Base-by-base conservation (phyloP, 2,888 invertebrate genomes). In the Drosophila kambysellisi region DNA sequence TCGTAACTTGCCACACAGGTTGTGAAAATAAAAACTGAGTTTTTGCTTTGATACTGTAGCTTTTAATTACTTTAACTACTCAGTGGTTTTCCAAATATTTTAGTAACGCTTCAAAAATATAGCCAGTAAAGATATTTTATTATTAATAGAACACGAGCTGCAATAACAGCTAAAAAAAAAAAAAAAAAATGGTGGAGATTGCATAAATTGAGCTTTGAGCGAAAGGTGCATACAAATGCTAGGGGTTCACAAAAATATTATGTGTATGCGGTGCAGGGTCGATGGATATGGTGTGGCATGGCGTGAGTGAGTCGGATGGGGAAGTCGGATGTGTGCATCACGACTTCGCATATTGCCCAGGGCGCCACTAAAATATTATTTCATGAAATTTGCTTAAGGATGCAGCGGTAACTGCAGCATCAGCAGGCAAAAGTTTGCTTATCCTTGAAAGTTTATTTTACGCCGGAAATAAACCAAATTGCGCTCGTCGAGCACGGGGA, bases 401-500 rank as follows among this genome's bases (percentile, higher is more conserved):
- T 84, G 89, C 79, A 76, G 74, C 82, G 52, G 54, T 37, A 65
- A 63, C 61, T 52, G 59, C 74, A 68, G 48, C 60, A 46, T 69
- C 73, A 56, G 33, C 53, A 61, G 70, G 76, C 83, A 84, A 87
- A 88, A 89, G 83, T 88, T 88, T 88, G 81, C 82, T 87, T 89
- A 88, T 87, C 89, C 88, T 89, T 87, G 83, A 87, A 84, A 87
- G 89, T 88, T 88, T 87, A 89, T 88, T 88, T 88, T 89, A 68
- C 82, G 79, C 87, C 87, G 89, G 89, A 88, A 88, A 88, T 88
- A 87, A 89, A 89, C 81, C 89, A 88, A 89, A 89, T 88, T 87
- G 87, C 83, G 74, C 82, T 83, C 70, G 72, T 62, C 66, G 63
- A 30, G 62, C 58, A 54, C 58, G 61, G 70, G 51, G 52, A 54